Evolutionary conservation across 2,113 vertebrate genomes (phyloP).

Genomic region (Perca flavescens): DNA sequence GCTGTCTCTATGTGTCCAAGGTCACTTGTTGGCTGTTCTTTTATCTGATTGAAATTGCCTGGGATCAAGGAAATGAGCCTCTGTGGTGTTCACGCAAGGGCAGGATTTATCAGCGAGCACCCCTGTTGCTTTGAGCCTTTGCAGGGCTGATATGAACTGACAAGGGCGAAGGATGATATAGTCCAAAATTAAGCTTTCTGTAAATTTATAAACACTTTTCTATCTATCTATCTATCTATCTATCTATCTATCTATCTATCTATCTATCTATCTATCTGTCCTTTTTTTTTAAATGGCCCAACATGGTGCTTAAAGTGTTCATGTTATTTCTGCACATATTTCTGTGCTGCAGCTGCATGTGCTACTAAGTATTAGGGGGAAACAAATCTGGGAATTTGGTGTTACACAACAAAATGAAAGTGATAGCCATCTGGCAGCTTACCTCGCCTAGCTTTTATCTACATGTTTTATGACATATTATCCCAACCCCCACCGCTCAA

Average conservation of each 20-base stretch:
- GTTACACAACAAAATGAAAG: slow-evolving; percentile 86
- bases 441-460: slow-evolving; percentile 78
- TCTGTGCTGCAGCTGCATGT: slow-evolving; percentile 56
- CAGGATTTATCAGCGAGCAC: slow-evolving; percentile 68
- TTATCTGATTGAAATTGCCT: slow-evolving; percentile 81
- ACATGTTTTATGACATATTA: slow-evolving; percentile 79
- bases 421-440: slow-evolving; percentile 85
- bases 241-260: slow-evolving; percentile 9
- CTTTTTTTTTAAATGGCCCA: background rate
- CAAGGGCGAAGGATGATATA: slow-evolving; percentile 34
- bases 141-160: slow-evolving; percentile 41
- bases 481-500: slow-evolving; percentile 64
- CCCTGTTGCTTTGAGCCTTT: slow-evolving; percentile 55
- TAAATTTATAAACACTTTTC: too few species aligned
- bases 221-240: slow-evolving; percentile 7
- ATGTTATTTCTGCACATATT: slow-evolving; percentile 44
- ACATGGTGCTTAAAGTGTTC: slow-evolving; percentile 35
- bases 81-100: slow-evolving; percentile 60
- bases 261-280: slow-evolving; percentile 15
- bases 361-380: slow-evolving; percentile 44
- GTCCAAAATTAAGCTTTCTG: too few species aligned
- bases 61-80: slow-evolving; percentile 70
- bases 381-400: slow-evolving; percentile 70
- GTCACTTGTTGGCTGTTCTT: slow-evolving; percentile 75
- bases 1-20: slow-evolving; percentile 67